Evolutionary conservation across 1,140 invertebrate genomes (phyloP).

Genomic region (Neomicropteryx cornuta): DNA sequence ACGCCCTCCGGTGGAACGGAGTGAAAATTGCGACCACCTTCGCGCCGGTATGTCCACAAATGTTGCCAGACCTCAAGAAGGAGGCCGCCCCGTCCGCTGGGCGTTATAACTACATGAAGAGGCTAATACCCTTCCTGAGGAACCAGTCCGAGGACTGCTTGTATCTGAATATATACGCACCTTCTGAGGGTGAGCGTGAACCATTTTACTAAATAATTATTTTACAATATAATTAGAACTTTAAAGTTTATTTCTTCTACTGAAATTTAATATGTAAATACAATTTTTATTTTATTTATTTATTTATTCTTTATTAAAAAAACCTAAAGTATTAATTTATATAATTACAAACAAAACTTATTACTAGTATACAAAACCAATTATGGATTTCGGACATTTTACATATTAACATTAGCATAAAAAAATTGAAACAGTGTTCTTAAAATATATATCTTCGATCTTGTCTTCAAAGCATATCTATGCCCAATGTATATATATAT

Average conservation of each 20-base stretch:
- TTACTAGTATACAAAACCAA: no score
- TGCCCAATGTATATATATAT: no score
- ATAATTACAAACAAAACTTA: no score
- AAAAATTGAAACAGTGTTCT: no score
- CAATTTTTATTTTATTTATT: no score
- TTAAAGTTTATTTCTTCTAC: constrained; percentile 1
- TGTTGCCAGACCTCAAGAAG: constrained; percentile 47
- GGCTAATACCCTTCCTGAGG: constrained; percentile 57
- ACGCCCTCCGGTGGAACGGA: constrained; percentile 58
- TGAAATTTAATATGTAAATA: background rate
- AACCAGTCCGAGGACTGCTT: constrained; percentile 88
- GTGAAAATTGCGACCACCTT: constrained; percentile 60
- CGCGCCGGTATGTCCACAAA: constrained; percentile 78
- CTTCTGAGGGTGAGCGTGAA: constrained; percentile 51
- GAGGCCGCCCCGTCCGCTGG: constrained; percentile 47
- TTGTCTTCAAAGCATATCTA: no score
- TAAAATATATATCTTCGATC: no score
- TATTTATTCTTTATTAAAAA: no score
- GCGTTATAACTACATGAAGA: constrained; percentile 55
- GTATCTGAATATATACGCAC: constrained; percentile 88
- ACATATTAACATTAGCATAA: no score
- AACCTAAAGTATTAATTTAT: no score
- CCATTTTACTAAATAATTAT: constrained; percentile 1
- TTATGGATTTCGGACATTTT: no score
- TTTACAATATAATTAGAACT: background rate